Conservation (phyloP, 2,113 vertebrate genomes). For the Anolis carolinensis region DNA sequence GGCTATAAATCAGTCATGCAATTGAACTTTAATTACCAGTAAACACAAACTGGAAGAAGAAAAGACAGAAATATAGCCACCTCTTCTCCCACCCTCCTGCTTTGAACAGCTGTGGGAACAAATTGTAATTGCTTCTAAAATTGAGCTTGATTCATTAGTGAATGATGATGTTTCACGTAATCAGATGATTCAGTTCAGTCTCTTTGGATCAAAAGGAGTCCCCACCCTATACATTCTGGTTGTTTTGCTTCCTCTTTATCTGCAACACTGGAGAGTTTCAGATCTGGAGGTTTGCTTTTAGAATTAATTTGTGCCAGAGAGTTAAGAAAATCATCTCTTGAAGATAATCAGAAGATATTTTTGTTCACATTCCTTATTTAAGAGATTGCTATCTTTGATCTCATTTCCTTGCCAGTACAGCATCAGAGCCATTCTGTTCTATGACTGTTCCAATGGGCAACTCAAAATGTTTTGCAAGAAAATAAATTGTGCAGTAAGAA, state of each 20-base stretch:
- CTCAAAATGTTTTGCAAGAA: too few relatives aligned
- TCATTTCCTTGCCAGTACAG: not conserved
- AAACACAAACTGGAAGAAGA: not conserved
- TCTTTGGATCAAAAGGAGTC: not conserved
- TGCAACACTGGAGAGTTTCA: not conserved
- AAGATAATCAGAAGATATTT: not conserved
- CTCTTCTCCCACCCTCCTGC: not conserved
- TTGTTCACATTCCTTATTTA: not conserved
- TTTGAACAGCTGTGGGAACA: not conserved
- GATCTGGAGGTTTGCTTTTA: conserved; percentile 7
- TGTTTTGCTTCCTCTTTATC: not conserved
- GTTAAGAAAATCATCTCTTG: not conserved
- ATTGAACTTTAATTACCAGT: not conserved
- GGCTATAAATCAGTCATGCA: not conserved
- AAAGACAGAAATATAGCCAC: not conserved
- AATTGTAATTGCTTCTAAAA: not conserved
- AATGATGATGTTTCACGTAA: not conserved
- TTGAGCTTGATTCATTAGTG: not conserved
- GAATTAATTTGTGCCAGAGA: not conserved
- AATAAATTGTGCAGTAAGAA: too few relatives aligned
- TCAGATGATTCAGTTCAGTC: not conserved
- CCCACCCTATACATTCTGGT: not conserved
- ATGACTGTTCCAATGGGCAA: too few relatives aligned
- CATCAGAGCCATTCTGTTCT: too few relatives aligned
- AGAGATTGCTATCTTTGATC: not conserved